Base-by-base conservation (phyloP, 2,113 vertebrate genomes). In the Odocoileus hemionus region DNA sequence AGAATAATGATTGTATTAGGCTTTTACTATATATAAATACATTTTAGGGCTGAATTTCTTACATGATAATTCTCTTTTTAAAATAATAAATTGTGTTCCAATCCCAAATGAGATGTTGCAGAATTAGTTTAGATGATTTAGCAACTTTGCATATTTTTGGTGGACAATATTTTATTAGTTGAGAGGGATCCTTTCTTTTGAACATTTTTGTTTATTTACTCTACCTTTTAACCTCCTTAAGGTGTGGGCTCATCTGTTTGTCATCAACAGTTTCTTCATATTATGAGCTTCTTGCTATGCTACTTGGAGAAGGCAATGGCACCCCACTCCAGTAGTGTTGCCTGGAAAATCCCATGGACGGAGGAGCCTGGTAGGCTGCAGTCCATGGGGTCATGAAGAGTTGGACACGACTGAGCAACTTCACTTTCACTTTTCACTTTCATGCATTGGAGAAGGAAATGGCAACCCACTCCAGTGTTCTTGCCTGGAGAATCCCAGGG, bases 401-500 rank as follows among this genome's bases (percentile, higher is more conserved):
- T 70, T 0, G 2, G 33, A 70, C n/a, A 36, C 0, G 7, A 70
- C n/a, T 36, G n/a, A 70, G n/a, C 0, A 0, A 36, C 64, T 70
- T 21, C 64, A 70, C 9, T 70, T 70, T 70, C 17, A 70, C 64
- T 36, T 70, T 70, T 70, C n/a, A 11, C 9, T 70, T 70, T 36
- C 17, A 3, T 70, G 64, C 64, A 36, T 5, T 67, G 64, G n/a
- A 36, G 64, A 67, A 36, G 64, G 64, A 70, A 21, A 36, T 36
- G 64, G 64, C 64, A 70, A 21, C 17, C 64, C 9, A 21, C 0
- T 70, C 64, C 17, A 70, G n/a, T 36, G n/a, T 70, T 70, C 64
- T 36, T 36, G 2, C 17, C 1, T 0, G 64, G n/a, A 70, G n/a
- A 70, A 70, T 36, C 64, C n/a, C n/a, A 70, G 64, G 64, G 64